Evolutionary conservation across 1,140 invertebrate species (phyloP), one percentile per base, ranked within the genome.

Genomic region (Zaprionus camerounensis): DNA sequence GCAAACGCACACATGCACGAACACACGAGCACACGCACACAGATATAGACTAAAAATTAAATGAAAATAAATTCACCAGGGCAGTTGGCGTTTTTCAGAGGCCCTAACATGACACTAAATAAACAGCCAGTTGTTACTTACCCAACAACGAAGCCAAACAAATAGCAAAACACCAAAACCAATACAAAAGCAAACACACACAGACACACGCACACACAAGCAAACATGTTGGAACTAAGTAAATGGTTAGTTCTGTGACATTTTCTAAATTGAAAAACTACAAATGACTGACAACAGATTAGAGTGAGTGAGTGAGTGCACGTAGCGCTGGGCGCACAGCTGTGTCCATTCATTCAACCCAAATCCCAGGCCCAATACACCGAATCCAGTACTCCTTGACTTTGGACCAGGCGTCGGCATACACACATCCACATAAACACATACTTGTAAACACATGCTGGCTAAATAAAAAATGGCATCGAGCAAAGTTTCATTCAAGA

Each of bases 181-280:
- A 85, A 84, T 81, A 85, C 81, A 56, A 80, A 61, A n/a, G 73
- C 77, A 86, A 87, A 88, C 51, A 72, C 26, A 71, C 53, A 34
- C 65, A 34, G 55, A 71, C 53, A 58, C 22, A 26, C 36, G 20
- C 12, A 55, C 31, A 76, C n/a, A 78, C 62, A 69, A 67, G 66
- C 38, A 31, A 58, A 62, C 31, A 49, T 58, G 44, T 15, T 51
- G 59, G 17, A 68, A 63, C 67, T 63, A 88, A 87, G 84, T 81
- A 88, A 88, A 84, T 88, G 85, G 85, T 88, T 90, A 90, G 85
- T 80, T 88, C 81, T 88, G 85, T 90, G 85, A 88, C 84, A 88
- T 90, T 88, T 71, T 85, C 84, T 67, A 90, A 88, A 90, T 88
- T 88, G 85, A 88, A 88, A 85, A 90, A 90, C 85, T 88, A 90